These are phyloP conservation scores for Drosophila navojoa DNA, from an alignment of 1,140 invertebrate genomes.

Conservation along the genomic window DNA sequence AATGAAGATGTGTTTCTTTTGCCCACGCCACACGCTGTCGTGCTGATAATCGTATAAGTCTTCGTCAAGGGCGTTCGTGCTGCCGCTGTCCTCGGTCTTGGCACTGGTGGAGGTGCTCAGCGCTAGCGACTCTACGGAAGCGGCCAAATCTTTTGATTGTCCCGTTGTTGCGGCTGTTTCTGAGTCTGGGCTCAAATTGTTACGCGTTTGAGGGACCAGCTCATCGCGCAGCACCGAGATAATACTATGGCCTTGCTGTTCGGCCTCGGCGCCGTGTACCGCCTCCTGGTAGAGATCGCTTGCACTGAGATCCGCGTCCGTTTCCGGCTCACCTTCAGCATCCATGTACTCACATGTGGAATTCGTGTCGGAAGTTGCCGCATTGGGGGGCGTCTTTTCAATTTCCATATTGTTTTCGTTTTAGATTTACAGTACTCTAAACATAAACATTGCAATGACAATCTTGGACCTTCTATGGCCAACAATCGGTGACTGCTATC, in stretches of 20 bases:
- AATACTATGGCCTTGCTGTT: conserved; percentile 69
- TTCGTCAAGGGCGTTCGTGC: conserved; percentile 46
- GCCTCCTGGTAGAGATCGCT: conserved; percentile 66
- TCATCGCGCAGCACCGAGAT: conserved; percentile 67
- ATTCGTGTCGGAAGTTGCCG: conserved; percentile 56
- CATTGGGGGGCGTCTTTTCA: conserved; percentile 66
- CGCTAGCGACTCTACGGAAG: conserved; percentile 67
- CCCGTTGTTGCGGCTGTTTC: conserved; percentile 8
- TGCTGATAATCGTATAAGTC: conserved; percentile 85
- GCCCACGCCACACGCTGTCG: conserved; percentile 89
- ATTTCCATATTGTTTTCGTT: conserved; percentile 54
- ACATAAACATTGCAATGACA: conserved; percentile 47
- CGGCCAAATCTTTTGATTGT: conserved; percentile 44
- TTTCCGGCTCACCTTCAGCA: conserved; percentile 60
- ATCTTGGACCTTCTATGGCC: conserved; percentile 1
- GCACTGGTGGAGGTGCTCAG: conserved; percentile 70
- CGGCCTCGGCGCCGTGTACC: conserved; percentile 55
- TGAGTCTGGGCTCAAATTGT: conserved; percentile 55
- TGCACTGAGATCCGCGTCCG: conserved; percentile 32
- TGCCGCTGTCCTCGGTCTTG: conserved; percentile 64
- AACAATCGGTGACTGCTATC: conserved; percentile 12
- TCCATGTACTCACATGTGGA: conserved; percentile 69
- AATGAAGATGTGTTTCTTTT: conserved; percentile 97
- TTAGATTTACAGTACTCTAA: conserved; percentile 36
- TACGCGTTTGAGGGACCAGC: conserved; percentile 25